Percentiles rank a stretch among this genome's conserved stretches.
Evolutionary conservation across 2,113 vertebrate genomes (phyloP).

Genomic region (Nothobranchius kuhntae): DNA sequence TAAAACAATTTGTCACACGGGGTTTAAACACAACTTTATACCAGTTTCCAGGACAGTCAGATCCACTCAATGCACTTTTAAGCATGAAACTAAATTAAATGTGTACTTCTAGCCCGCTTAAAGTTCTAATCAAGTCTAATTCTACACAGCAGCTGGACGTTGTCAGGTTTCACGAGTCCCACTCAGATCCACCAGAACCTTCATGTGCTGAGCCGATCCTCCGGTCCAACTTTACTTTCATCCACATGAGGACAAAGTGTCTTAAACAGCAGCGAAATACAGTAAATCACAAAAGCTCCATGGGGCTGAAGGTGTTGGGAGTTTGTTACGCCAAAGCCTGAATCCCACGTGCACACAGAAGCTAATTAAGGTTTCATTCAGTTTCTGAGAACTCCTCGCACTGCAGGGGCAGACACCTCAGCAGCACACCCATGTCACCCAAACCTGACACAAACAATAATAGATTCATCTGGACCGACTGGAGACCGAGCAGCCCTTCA

Average conservation of each 20-base stretch:
- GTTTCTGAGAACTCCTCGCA: background rate
- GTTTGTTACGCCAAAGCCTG: background rate
- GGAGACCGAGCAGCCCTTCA: slow-evolving; percentile 49
- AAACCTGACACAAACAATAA: slow-evolving; percentile 10
- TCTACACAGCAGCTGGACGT: too few relatives aligned
- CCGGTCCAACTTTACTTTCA: background rate
- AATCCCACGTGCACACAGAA: background rate
- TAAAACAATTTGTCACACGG: too few relatives aligned
- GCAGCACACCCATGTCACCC: background rate
- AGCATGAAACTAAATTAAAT: too few relatives aligned
- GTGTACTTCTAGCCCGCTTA: too few relatives aligned
- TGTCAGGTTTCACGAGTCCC: too few relatives aligned
- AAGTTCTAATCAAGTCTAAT: too few relatives aligned
- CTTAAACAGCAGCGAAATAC: too few relatives aligned
- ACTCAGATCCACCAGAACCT: background rate
- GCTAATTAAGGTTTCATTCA: background rate
- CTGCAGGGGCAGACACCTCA: background rate
- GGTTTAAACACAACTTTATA: too few relatives aligned
- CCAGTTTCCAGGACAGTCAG: background rate
- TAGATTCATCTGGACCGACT: slow-evolving; percentile 5
- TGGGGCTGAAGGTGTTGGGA: background rate
- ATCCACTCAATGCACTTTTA: too few relatives aligned
- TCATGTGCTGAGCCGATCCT: background rate
- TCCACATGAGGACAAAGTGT: background rate
- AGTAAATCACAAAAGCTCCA: background rate